phyloP scores from a whole-genome alignment of 1,140 invertebrate genomes.

The Lerema accius region DNA sequence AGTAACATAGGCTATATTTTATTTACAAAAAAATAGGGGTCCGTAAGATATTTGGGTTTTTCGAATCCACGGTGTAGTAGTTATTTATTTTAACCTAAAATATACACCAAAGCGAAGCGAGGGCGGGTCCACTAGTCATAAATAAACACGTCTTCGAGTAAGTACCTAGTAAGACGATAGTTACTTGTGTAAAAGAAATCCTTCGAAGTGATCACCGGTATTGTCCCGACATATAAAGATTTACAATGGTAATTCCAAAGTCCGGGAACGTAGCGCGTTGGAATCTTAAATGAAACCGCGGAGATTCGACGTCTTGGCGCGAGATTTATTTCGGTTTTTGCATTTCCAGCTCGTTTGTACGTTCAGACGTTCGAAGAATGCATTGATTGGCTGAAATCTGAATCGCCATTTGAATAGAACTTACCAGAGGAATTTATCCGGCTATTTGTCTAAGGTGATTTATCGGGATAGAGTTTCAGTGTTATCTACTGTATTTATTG shows the following conservation, averaged over 20 bases:
- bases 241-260: constrained; percentile 34
- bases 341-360: constrained; percentile 57
- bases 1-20: no score
- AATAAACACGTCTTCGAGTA: no score
- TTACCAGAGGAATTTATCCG: not conserved
- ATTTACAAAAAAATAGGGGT: no score
- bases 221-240: not conserved
- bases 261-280: constrained; percentile 49
- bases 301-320: constrained; percentile 53
- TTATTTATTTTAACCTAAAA: no score
- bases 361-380: constrained; percentile 29
- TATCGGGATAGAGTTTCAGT: not conserved
- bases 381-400: constrained; percentile 33
- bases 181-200: no score
- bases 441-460: not conserved
- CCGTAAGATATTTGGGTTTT: no score
- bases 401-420: constrained; percentile 10
- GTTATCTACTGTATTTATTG: no score
- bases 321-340: constrained; percentile 73
- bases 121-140: no score
- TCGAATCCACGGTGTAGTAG: no score
- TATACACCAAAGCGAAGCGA: no score
- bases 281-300: constrained; percentile 62
- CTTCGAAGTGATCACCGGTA: no score
- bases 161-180: no score